Evolutionary conservation across 2,888 invertebrate genomes (phyloP).

Genomic region (Nemapogon koenigi): DNA sequence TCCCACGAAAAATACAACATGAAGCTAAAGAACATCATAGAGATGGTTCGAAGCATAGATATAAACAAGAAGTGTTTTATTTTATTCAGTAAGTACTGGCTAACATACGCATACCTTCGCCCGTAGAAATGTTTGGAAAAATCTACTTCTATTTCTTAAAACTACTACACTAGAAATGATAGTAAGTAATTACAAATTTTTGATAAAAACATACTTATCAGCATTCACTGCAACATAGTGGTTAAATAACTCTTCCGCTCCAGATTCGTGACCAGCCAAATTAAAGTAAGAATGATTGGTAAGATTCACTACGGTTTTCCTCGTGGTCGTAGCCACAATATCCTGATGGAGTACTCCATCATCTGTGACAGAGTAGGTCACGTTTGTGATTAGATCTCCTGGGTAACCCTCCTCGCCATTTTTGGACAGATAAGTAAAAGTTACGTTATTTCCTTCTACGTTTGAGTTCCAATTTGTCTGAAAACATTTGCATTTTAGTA

Average conservation of each 20-base stretch:
- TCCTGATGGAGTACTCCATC: constrained; percentile 74
- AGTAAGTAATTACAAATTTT: too few relatives aligned
- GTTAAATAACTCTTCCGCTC: constrained; percentile 70
- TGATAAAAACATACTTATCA: constrained; percentile 63
- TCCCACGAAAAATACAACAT: too few relatives aligned
- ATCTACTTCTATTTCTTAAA: too few relatives aligned
- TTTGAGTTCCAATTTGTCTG: constrained; percentile 71
- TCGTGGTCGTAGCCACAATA: constrained; percentile 74
- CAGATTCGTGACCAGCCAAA: constrained; percentile 81
- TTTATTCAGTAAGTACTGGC: too few relatives aligned
- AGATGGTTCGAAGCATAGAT: too few relatives aligned
- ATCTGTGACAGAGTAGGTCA: constrained; percentile 72
- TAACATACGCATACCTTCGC: too few relatives aligned
- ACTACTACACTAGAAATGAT: too few relatives aligned
- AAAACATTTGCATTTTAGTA: too few relatives aligned
- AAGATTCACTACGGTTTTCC: constrained; percentile 85
- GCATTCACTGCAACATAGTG: constrained; percentile 76
- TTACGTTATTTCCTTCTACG: constrained; percentile 65
- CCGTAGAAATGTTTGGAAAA: too few relatives aligned
- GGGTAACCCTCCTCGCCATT: constrained; percentile 92
- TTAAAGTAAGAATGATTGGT: constrained; percentile 96
- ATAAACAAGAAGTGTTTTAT: too few relatives aligned
- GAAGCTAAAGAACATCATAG: too few relatives aligned
- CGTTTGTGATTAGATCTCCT: constrained; percentile 76
- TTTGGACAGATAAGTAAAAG: constrained; percentile 75